Evolutionary conservation across 2,888 invertebrate species (phyloP).

Genomic region (Clanis bilineata): DNA sequence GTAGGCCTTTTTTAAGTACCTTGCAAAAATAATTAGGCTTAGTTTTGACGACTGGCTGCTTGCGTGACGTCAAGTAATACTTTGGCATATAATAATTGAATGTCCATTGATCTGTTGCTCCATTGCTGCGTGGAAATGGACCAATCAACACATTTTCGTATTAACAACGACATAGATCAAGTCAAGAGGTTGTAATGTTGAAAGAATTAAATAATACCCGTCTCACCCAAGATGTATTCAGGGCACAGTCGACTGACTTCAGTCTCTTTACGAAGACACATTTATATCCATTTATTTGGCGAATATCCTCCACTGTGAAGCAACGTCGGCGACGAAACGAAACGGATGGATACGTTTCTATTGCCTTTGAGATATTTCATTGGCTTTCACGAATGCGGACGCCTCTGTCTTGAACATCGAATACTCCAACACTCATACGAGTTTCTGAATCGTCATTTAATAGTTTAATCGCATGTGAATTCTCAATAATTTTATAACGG

Average conservation of each 20-base stretch:
- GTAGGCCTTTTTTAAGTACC: too few species aligned
- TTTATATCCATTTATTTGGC: slow-evolving; percentile 59
- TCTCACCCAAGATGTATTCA: slow-evolving; percentile 30
- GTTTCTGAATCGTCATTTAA: neutral
- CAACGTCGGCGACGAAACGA: slow-evolving; percentile 38
- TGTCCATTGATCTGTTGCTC: too few species aligned
- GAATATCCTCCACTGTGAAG: slow-evolving; percentile 47
- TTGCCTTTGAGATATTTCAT: slow-evolving; percentile 59
- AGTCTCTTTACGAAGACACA: slow-evolving; percentile 43
- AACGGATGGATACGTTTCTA: slow-evolving; percentile 56
- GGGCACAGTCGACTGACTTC: slow-evolving; percentile 36
- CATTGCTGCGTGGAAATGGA: too few species aligned
- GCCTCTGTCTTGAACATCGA: slow-evolving; percentile 43
- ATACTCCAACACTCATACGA: slow-evolving; percentile 23
- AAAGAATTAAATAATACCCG: slow-evolving; percentile 14
- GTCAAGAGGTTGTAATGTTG: neutral
- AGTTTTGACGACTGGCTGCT: too few species aligned
- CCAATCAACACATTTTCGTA: too few species aligned
- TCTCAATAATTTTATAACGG: neutral
- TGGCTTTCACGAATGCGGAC: slow-evolving; percentile 57
- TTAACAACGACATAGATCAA: too few species aligned
- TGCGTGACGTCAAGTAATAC: too few species aligned
- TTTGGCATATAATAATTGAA: too few species aligned
- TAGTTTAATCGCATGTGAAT: slow-evolving; percentile 23
- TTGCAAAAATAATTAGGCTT: too few species aligned